phyloP scores from a whole-genome alignment of 2,113 vertebrate species.

The Rhadina sibilatrix region DNA sequence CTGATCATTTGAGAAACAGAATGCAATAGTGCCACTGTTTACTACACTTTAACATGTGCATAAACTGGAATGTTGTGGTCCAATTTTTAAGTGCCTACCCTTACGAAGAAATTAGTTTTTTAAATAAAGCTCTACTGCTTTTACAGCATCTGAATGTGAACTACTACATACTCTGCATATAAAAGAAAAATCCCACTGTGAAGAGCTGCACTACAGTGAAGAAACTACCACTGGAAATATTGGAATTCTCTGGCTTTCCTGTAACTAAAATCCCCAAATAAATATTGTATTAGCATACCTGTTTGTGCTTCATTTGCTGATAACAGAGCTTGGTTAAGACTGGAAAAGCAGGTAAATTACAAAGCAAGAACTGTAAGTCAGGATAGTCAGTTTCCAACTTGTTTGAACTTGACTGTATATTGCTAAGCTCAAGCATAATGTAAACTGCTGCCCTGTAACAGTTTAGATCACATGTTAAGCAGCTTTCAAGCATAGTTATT shows the following conservation, averaged over 20 bases:
- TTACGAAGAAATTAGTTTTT: not conserved
- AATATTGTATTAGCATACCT: not conserved
- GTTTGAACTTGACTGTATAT: conserved; percentile 23
- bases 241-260: not conserved
- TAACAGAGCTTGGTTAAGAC: conserved; percentile 7
- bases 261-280: not conserved
- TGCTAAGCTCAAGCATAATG: not conserved
- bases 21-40: not conserved
- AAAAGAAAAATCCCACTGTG: not conserved
- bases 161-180: not conserved
- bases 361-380: not conserved
- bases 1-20: not conserved
- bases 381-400: not conserved
- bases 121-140: not conserved
- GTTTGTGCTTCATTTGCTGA: conserved; percentile 16
- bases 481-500: conserved; percentile 11
- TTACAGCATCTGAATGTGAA: not conserved
- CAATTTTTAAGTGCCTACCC: not conserved
- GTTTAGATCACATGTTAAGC: not conserved
- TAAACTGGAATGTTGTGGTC: not conserved
- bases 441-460: conserved; percentile 42
- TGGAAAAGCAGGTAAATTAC: not conserved
- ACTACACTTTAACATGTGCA: not conserved
- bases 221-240: not conserved
- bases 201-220: not conserved